Evolutionary conservation across 1,140 invertebrate species (phyloP), one percentile per base, ranked within the genome.

Genomic region (Drosophila yakuba): DNA sequence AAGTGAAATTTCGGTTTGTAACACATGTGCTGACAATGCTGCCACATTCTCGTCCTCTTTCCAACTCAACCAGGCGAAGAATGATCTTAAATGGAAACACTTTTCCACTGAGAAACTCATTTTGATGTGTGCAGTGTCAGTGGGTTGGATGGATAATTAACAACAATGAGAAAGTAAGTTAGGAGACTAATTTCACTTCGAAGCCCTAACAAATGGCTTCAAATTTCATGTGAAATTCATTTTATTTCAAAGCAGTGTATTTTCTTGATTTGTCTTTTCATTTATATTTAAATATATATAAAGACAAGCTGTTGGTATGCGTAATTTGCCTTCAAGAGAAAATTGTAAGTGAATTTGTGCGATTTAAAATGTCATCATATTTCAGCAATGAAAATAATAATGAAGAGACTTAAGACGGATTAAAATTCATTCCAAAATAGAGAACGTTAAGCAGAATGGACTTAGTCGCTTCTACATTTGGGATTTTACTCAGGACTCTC

Each of bases 1-100:
- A 86, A 86, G 83, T 86, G 83, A 86, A 86, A 88, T 88, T 82
- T 74, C 52, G 55, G 57, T 58, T 15, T 74, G 63, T 60, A 69
- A 61, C 81, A 84, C 67, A 85, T 80, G 59, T 73, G 73, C 25
- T 55, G 43, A 52, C 43, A 57, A 69, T 71, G 50, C 25, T 23
- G 45, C 17, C 36, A 17, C 32, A 44, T 36, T 10, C 36, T 23
- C 17, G 17, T 14, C 25, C 44, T 11, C 35, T 32, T 61, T 5
- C 20, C 20, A 35, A n/a, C 17, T n/a, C 39, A 15, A 35, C 15
- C 11, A 20, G 67, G 48, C 23, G 41, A 11, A 72, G 43, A 54
- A 55, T 28, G 43, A 48, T 55, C 44, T 62, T 55, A 50, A 52
- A 32, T 57, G 52, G 52, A 57, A 20, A 23, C 52, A 52, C 54